Base-by-base conservation (phyloP, 2,797 vertebrate genomes). In the Hemibagrus guttatus region DNA sequence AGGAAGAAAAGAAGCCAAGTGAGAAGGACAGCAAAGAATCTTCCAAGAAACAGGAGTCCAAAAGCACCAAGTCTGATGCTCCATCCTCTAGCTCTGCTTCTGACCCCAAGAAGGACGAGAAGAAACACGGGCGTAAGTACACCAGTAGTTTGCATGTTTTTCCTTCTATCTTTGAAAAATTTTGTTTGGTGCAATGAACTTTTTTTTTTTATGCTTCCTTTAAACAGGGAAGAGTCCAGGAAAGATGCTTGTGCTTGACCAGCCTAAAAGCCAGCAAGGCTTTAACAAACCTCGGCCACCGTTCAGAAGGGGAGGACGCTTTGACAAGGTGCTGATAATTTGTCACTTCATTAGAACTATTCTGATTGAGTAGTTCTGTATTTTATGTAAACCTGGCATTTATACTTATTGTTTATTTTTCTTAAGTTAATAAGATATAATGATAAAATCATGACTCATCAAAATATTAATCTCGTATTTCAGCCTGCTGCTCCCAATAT, bases 1-100 rank as follows among this genome's bases (percentile, higher is more conserved):
- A 98, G 91, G 98, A 99, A 85, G 98, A 99, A 69, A 99, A 98
- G 91, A 97, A 98, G 91, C 92, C 93, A 0, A 96, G 96, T 82
- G 98, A 98, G 87, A 99, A 98, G 91, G 97, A 99, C 89, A 89
- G 87, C 90, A 99, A 98, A 92, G 98, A 99, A 74, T 4, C 86
- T 14, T 90, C 89, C 84, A 98, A 98, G 93, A 98, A 98, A 93
- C 93, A 91, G 64, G 97, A 99, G 78, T 87, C 92, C 83, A 99
- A 96, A 95, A 94, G 95, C 81, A 95, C 95, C 90, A 98, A 97
- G 93, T 95, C 90, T 69, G 97, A 97, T 12, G 93, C 94, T 0
- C 93, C 93, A 4, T 61, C 96, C 80, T 95, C 95, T 76, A 94
- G 93, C 91, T 94, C 94, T 2, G 93, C 93, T 81, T 94, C 94